Conservation (phyloP, 2,113 vertebrate genomes). For the Indicator indicator region DNA sequence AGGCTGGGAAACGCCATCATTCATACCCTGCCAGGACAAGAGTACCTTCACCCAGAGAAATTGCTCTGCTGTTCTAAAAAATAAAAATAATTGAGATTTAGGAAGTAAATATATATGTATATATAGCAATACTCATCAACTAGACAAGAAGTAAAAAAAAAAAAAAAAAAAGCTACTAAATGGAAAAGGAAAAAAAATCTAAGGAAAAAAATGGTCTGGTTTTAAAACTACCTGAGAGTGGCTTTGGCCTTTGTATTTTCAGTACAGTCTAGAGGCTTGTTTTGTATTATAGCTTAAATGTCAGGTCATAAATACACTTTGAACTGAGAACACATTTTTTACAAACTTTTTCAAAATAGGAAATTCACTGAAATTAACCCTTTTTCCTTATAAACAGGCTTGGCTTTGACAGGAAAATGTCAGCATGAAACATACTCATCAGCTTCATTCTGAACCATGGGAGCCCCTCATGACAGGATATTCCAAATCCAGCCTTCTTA, state of each 20-base stretch:
- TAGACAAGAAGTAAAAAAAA: not conserved
- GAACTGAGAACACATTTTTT: not conserved
- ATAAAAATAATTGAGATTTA: not conserved
- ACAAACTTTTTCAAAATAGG: not conserved
- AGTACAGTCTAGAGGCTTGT: not conserved
- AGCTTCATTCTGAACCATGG: not conserved
- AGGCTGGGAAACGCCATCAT: fast-evolving
- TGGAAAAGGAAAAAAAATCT: not conserved
- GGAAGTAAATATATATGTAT: not conserved
- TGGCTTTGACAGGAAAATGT: not conserved
- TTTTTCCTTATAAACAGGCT: not conserved
- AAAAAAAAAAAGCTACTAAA: not conserved
- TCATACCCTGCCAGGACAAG: not conserved
- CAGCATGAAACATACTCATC: not conserved
- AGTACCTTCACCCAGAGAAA: not conserved
- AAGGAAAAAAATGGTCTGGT: not conserved
- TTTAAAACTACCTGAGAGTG: not conserved
- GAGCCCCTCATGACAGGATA: not conserved
- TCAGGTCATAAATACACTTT: not conserved
- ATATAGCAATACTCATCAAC: not conserved
- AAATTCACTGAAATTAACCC: not conserved
- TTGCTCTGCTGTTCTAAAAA: not conserved
- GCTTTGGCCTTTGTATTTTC: not conserved
- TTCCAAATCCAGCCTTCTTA: not conserved
- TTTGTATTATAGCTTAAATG: not conserved